Base-by-base conservation (phyloP, 1,140 invertebrate genomes). In the Pogonognathellus flavescens region DNA sequence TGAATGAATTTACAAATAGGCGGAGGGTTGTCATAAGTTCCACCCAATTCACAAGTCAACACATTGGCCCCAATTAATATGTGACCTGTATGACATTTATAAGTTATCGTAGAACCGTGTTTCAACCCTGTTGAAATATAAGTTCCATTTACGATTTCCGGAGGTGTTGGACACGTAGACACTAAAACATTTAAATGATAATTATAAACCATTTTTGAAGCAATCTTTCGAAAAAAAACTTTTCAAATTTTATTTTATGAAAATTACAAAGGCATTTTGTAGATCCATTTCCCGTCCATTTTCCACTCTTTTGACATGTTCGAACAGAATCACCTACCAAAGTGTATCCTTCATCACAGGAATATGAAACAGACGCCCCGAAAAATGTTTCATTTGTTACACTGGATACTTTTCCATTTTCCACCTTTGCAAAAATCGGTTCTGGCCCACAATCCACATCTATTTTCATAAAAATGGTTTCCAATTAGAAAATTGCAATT, bases 1-100 rank as follows among this genome's bases (percentile, higher is more conserved):
- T 98, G 96, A 0, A 98, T 93, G 90, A 95, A 97, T 90, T 94
- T 93, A 89, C 96, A 97, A 7, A 93, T 93, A 0, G 96, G 95
- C 10, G 94, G 93, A 88, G 94, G 94, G 16, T 94, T 95, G 0
- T 94, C 94, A 95, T 95, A 97, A 81, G 93, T 92, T 0, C 96
- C 96, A 22, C 96, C 96, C 52, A 96, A 92, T 62, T 93, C 93
- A 89, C 96, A 97, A 22, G 93, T 94, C 55, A 96, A 91, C 50
- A 96, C 94, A 88, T 94, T 93, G 89, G 95, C 92, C 66, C 97
- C 97, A 81, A 95, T 94, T 0, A 98, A 91, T 53, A 96, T 95
- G 90, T 96, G 97, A 41, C 96, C 97, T 86, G 94, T 22, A 92
- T 96, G 93, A 89, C 97, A 98, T 7, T 92, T 92, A 89, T 97